Percentiles rank a stretch among this genome's conserved stretches.
Evolutionary conservation across 1,140 invertebrate species (phyloP).

Genomic region (Penaeus vannamei): DNA sequence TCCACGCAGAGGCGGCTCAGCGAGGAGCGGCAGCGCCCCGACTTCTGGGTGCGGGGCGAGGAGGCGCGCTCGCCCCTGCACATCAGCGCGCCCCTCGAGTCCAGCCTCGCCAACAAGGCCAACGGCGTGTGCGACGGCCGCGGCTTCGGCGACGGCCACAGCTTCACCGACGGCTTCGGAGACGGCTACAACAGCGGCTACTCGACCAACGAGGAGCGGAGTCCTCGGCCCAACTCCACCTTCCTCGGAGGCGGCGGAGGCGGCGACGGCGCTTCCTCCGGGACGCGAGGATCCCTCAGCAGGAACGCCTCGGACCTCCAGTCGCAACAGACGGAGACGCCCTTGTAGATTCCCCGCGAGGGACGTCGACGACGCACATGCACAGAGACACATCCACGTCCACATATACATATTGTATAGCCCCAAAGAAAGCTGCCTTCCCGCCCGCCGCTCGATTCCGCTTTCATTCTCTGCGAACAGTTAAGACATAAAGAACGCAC

Average conservation of each 20-base stretch:
- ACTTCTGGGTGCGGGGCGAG: slow-evolving; percentile 44
- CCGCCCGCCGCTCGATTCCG: too few species aligned
- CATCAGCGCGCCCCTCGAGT: slow-evolving; percentile 48
- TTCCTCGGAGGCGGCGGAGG: slow-evolving; percentile 13
- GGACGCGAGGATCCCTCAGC: neutral
- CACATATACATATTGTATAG: too few species aligned
- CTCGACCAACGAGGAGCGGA: slow-evolving; percentile 8
- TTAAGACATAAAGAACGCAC: too few species aligned
- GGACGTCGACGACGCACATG: too few species aligned
- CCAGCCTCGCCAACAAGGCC: slow-evolving; percentile 47
- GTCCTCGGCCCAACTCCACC: slow-evolving; percentile 35
- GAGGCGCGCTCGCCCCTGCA: neutral
- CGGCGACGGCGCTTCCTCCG: neutral
- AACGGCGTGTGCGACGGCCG: slow-evolving; percentile 57
- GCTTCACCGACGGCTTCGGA: slow-evolving; percentile 53
- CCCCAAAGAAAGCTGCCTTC: too few species aligned
- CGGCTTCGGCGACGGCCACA: slow-evolving; percentile 57
- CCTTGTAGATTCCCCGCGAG: too few species aligned
- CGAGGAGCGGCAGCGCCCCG: slow-evolving; percentile 21
- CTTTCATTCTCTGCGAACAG: too few species aligned
- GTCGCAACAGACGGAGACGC: neutral
- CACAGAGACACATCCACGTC: too few species aligned
- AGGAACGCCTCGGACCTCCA: neutral
- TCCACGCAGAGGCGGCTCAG: slow-evolving; percentile 20
- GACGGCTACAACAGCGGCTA: slow-evolving; percentile 25